phyloP scores from a whole-genome alignment of 2,113 vertebrate species.

The Rhegmatorhina hoffmannsi region DNA sequence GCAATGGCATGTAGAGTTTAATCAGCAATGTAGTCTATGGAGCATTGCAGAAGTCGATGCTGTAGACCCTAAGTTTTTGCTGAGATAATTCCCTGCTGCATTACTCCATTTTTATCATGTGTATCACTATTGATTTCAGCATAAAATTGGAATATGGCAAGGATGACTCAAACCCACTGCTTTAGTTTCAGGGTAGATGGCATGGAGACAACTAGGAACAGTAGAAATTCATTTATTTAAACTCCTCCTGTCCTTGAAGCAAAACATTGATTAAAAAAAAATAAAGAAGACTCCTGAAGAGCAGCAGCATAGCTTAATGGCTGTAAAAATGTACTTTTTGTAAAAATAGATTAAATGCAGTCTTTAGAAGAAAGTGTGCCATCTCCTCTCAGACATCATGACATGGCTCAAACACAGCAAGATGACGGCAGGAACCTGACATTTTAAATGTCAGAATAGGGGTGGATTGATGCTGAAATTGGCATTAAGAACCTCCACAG shows the following conservation, averaged over 20 bases:
- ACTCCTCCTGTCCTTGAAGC: background rate
- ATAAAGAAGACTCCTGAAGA: background rate
- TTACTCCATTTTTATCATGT: background rate
- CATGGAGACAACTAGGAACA: background rate
- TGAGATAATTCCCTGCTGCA: background rate
- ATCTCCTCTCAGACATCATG: background rate
- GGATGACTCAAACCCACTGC: background rate
- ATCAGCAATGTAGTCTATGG: background rate
- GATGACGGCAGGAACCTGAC: background rate
- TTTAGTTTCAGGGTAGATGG: background rate
- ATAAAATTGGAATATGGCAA: background rate
- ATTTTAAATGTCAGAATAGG: background rate
- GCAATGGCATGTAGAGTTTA: background rate
- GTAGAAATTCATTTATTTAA: background rate
- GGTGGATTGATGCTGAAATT: background rate
- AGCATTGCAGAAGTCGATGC: background rate
- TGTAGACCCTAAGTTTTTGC: background rate
- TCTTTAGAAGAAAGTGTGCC: background rate
- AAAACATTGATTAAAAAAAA: background rate
- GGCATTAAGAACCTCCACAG: background rate
- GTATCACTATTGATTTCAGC: background rate
- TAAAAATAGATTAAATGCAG: conserved; percentile 7
- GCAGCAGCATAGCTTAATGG: background rate
- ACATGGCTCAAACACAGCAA: background rate
- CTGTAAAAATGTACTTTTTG: background rate